Evolutionary conservation across 2,888 invertebrate genomes (phyloP), one percentile per base, ranked within the genome.

Genomic region (Lepidochitona cinerea): DNA sequence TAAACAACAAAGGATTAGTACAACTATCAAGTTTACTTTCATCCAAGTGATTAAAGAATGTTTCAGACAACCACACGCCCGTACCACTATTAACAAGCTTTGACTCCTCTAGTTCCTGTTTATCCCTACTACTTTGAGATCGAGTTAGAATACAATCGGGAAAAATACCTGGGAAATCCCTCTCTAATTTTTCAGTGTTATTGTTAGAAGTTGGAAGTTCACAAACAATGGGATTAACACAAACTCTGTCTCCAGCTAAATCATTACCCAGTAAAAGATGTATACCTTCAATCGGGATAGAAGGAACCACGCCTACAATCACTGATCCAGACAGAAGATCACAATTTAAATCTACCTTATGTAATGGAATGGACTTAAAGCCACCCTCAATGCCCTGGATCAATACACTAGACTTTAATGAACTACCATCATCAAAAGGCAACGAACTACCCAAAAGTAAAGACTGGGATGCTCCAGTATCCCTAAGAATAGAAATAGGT

Each of bases 251-350:
- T n/a, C 68, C 68, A 26, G 68, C 68, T 68, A 68, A 68, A 32
- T 59, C 59, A 59, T 29, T 59, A 29, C 32, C 59, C 32, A 59
- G 3, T 32, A 7, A 59, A 59, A 68, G 1, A 29, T 37, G 26
- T 12, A 68, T 32, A 41, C 53, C 70, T 36, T 70, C 32, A 12
- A 70, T 6, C 14, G 70, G 54, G 12, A 70, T 18, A 35, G 37
- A 54, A 18, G 23, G 2, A 33, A 52, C 32, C 53, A 70, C 7
- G 12, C 53, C 53, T 35, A 70, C 23, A 14, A 14, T 54, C 26
- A 70, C 70, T 70, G 14, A 23, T 18, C 70, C 70, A 37, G 70
- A 32, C n/a, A 52, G 33, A 9, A 54, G 35, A n/a, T 70, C 70
- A 37, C 23, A 54, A 1, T 18, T 70, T 32, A 70, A 7, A 49